Conservation (phyloP, 1,140 invertebrate species). For the Drosophila ercepeae region DNA sequence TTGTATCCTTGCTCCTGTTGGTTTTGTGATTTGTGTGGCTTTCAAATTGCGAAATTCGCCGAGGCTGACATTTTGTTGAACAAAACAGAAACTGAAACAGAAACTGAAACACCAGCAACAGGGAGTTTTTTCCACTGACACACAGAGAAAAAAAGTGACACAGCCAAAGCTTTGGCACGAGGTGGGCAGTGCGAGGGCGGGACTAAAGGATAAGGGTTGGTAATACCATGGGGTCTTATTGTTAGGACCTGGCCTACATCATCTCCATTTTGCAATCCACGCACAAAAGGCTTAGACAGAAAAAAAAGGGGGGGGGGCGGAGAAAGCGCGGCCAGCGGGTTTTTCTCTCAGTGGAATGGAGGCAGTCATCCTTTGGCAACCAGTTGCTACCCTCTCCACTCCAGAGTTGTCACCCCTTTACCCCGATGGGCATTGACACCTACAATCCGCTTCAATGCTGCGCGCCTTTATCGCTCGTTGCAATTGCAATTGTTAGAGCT, state of each 20-base stretch:
- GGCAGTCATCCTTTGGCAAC: constrained; percentile 21
- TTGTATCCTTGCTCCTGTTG: constrained; percentile 16
- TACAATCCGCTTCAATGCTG: constrained; percentile 46
- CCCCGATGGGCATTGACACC: constrained; percentile 54
- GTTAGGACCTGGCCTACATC: constrained; percentile 45
- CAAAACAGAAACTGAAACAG: constrained; percentile 27
- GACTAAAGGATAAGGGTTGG: background rate
- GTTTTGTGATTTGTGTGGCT: constrained; percentile 77
- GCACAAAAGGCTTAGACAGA: background rate
- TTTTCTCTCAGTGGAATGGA: constrained; percentile 17
- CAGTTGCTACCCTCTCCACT: constrained; percentile 29
- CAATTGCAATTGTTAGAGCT: constrained; percentile 57
- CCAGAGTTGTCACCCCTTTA: background rate
- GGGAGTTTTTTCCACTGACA: background rate
- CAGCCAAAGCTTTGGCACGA: too few relatives aligned
- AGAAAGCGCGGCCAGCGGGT: too few relatives aligned
- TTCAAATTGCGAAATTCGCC: constrained; percentile 79
- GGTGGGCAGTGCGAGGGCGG: too few relatives aligned
- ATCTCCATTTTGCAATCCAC: constrained; percentile 33
- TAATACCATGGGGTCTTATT: constrained; percentile 5
- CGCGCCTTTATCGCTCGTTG: constrained; percentile 47
- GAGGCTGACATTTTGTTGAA: constrained; percentile 75
- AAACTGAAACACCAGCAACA: background rate
- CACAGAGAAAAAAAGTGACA: background rate
- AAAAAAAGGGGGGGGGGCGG: too few relatives aligned